These are phyloP conservation scores for Odontothrips loti DNA, from an alignment of 2,888 invertebrate genomes.

Conservation along the genomic window DNA sequence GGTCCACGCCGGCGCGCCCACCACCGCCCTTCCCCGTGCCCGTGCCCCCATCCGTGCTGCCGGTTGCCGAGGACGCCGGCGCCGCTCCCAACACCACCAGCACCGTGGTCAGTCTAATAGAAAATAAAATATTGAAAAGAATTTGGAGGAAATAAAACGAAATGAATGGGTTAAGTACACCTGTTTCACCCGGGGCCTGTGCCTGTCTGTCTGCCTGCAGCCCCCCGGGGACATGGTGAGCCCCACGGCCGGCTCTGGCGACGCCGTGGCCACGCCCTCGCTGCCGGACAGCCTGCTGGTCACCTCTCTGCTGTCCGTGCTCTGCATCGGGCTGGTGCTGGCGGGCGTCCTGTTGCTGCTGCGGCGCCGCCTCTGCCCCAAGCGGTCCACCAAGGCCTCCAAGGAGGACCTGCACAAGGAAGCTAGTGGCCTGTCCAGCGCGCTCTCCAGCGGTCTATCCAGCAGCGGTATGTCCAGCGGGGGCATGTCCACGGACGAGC, in stretches of 20 bases:
- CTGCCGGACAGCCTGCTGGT: conserved; percentile 33
- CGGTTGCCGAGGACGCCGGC: conserved; percentile 34
- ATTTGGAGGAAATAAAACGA: too few relatives aligned
- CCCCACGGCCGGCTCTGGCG: neutral
- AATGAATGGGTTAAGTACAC: too few relatives aligned
- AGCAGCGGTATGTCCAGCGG: conserved; percentile 55
- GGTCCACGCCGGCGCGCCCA: conserved; percentile 41
- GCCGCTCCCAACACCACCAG: conserved; percentile 38
- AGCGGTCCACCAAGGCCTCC: neutral
- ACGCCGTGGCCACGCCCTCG: conserved; percentile 32
- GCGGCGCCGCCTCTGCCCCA: conserved; percentile 5
- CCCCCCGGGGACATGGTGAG: too few relatives aligned
- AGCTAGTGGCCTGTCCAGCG: neutral
- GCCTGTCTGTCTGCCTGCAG: too few relatives aligned
- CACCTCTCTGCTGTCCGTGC: conserved; percentile 34
- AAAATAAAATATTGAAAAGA: too few relatives aligned
- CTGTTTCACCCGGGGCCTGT: too few relatives aligned
- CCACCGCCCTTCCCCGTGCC: neutral
- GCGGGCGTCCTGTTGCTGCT: conserved; percentile 9
- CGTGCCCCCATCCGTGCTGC: neutral
- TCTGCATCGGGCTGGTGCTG: conserved; percentile 13
- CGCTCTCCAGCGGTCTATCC: neutral
- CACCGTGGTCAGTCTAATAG: too few relatives aligned
- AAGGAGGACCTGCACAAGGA: conserved; percentile 13
- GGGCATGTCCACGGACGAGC: conserved; percentile 60